Evolutionary conservation across 2,888 invertebrate species (phyloP).

Genomic region (Cordilura impudica): DNA sequence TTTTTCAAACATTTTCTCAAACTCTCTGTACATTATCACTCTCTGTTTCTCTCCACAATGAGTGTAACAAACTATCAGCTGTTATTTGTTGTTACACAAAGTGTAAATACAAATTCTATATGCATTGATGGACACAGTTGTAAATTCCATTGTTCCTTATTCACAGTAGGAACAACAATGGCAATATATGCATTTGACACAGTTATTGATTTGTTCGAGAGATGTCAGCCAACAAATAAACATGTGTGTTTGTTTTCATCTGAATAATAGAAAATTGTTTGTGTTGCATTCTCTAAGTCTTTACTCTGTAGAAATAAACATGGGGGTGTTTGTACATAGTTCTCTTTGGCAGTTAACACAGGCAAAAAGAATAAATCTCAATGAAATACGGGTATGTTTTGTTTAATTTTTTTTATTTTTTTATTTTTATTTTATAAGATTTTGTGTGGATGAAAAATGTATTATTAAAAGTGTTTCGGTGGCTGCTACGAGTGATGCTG

Average conservation of each 20-base stretch:
- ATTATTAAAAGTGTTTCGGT: background rate
- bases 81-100: conserved; percentile 32
- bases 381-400: too few species aligned
- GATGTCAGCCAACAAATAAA: background rate
- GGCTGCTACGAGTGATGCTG: conserved; percentile 5
- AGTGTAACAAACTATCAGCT: conserved; percentile 36
- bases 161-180: background rate
- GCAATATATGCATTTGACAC: conserved; percentile 36
- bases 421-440: conserved; percentile 6
- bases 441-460: background rate
- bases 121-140: background rate
- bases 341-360: background rate
- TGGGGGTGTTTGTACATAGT: conserved; percentile 28
- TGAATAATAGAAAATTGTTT: background rate
- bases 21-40: background rate
- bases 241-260: background rate
- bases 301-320: background rate
- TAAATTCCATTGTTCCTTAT: background rate
- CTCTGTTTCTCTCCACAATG: background rate
- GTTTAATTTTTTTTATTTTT: too few species aligned
- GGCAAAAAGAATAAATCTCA: background rate
- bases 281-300: background rate
- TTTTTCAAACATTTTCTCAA: background rate
- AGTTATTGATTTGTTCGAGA: conserved; percentile 22
- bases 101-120: conserved; percentile 14